Evolutionary conservation across 2,888 invertebrate species (phyloP).

Genomic region (Melinaea menophilus): DNA sequence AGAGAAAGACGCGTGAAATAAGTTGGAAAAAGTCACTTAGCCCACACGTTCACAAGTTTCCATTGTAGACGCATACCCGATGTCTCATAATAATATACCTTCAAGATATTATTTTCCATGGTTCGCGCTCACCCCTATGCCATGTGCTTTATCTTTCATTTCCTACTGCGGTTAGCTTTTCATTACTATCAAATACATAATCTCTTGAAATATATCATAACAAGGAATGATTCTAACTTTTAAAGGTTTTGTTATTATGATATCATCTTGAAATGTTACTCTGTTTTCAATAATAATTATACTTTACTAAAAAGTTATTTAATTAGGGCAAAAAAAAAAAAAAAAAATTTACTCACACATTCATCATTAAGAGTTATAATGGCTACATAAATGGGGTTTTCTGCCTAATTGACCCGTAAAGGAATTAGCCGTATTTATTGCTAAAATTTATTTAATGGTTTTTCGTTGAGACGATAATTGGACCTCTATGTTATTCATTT

Average conservation of each 20-base stretch:
- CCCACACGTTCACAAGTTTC: conserved; percentile 48
- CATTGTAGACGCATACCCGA: conserved; percentile 35
- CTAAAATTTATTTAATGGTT: no score
- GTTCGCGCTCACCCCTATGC: conserved; percentile 49
- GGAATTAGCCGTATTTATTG: no score
- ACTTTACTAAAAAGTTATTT: no score
- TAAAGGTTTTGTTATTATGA: no score
- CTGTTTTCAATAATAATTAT: neutral
- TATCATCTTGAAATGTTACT: neutral
- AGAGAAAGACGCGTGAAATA: conserved; percentile 60
- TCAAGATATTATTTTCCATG: conserved; percentile 27
- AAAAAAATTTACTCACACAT: neutral
- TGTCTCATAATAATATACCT: conserved; percentile 56
- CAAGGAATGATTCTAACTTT: no score
- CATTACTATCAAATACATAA: neutral
- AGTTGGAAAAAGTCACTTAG: conserved; percentile 35
- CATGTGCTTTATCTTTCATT: conserved; percentile 43
- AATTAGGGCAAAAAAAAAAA: neutral
- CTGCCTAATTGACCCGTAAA: no score
- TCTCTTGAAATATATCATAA: no score
- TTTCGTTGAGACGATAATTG: no score
- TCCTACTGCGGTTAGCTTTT: conserved; percentile 34
- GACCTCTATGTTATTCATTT: no score
- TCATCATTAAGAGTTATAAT: neutral
- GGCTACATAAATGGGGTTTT: no score